These are phyloP conservation scores for Helleia helle DNA, from an alignment of 2,888 invertebrate species.

Conservation along the genomic window DNA sequence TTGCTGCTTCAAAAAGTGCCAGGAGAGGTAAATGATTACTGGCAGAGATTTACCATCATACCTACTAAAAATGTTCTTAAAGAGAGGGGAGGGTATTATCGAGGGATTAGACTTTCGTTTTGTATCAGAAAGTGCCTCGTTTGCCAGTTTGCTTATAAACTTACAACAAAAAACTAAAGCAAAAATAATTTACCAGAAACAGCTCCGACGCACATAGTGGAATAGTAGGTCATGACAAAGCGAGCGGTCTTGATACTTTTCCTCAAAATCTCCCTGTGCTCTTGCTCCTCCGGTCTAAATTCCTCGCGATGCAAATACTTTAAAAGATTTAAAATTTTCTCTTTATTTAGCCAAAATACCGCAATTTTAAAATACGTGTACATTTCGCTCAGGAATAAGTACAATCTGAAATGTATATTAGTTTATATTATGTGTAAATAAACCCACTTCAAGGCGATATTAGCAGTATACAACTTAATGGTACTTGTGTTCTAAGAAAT, in stretches of 20 bases:
- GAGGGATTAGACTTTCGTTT: no score
- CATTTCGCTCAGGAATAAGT: conserved; percentile 66
- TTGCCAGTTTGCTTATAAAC: no score
- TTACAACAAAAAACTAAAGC: no score
- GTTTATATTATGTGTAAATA: neutral
- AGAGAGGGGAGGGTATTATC: no score
- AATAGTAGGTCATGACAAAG: conserved; percentile 58
- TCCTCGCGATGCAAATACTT: conserved; percentile 50
- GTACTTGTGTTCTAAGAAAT: no score
- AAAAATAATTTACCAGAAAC: conserved; percentile 53
- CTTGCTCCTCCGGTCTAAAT: conserved; percentile 51
- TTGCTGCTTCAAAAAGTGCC: no score
- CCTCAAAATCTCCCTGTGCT: conserved; percentile 48
- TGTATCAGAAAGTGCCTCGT: no score
- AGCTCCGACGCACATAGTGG: conserved; percentile 60
- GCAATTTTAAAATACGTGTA: conserved; percentile 64
- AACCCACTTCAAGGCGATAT: no score
- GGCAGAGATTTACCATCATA: no score
- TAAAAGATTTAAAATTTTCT: conserved; percentile 49
- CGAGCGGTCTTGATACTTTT: conserved; percentile 54
- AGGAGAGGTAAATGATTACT: no score
- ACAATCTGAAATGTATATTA: conserved; percentile 42
- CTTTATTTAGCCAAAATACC: conserved; percentile 58
- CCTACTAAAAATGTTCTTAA: no score
- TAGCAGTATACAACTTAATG: no score